Conservation (phyloP, 2,888 invertebrate species). For the Diaprepes abbreviatus region DNA sequence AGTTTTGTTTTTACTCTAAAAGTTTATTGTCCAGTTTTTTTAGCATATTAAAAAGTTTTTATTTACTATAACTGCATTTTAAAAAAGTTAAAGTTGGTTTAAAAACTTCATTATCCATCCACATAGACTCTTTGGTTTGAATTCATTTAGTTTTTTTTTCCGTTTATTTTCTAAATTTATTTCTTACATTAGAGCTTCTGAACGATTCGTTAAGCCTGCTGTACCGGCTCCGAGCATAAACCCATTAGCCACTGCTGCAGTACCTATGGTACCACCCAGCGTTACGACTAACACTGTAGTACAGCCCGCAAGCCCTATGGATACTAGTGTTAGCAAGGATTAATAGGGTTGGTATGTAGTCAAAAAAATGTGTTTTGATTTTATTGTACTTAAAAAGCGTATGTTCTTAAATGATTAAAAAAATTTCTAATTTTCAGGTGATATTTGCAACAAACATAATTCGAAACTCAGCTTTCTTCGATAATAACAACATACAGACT, state of each 20-base stretch:
- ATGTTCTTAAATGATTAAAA: no score
- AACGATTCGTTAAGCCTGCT: conserved; percentile 90
- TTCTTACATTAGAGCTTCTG: conserved; percentile 60
- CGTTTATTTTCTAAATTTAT: no score
- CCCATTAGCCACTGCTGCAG: conserved; percentile 41
- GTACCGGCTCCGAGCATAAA: conserved; percentile 70
- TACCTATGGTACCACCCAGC: conserved; percentile 46
- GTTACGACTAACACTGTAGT: conserved; percentile 66
- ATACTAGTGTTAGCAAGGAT: conserved; percentile 73
- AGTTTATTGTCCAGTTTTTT: no score
- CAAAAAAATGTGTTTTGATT: no score
- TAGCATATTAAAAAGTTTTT: no score
- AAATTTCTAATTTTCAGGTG: conserved; percentile 3
- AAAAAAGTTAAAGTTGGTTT: no score
- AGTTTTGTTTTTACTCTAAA: no score
- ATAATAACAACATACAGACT: conserved; percentile 10
- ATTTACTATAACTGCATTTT: no score
- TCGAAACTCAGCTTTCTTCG: conserved; percentile 9
- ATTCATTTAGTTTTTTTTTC: no score
- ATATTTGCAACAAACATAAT: neutral
- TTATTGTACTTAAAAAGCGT: no score
- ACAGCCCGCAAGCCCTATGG: conserved; percentile 80
- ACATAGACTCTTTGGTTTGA: no score
- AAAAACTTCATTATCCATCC: no score
- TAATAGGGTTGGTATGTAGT: conserved; percentile 55